Base-by-base conservation (phyloP, 1,140 invertebrate species). In the Drosophila albomicans region DNA sequence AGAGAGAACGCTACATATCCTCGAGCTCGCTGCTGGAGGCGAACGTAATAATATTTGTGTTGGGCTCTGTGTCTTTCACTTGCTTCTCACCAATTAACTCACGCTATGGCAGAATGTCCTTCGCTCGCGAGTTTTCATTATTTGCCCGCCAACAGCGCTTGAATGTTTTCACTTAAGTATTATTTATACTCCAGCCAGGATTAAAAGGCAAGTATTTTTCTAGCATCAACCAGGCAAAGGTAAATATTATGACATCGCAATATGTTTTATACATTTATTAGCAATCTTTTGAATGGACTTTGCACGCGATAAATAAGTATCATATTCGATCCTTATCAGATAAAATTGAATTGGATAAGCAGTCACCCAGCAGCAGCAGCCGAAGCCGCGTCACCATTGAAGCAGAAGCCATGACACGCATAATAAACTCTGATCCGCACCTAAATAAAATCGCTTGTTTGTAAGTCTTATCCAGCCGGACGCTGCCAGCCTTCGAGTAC, bases 241-340 rank as follows among this genome's bases (percentile, higher is more conserved):
- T 32, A 32, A 32, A 32, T 32, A 32, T 32, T 5, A 5, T 32
- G 32, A 0, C 32, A 32, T 8, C 1, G 7, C 7, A 4, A 28
- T 0, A 64, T 35, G 4, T 45, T 88, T 5, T 20, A 13, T 2
- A 5, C 52, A 1, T 72, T 57, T 56, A 11, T 82, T n/a, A 25
- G 45, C 28, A 45, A 10, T 32, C 1, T 45, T 89, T 3, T 59
- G 84, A 20, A 68, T 45, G 78, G 85, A 88, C 30, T 77, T 89
- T 5, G 78, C 85, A 1, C 71, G 84, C 15, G 81, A 88, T 41
- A 25, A 25, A 25, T 25, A 4, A 89, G 80, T 54, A 46, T 78
- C 5, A 66, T 75, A 5, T 13, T 78, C 0, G 82, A 85, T 59
- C 58, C 48, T 15, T 70, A 72, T 45, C 41, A 1, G 28, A 52